Conservation (phyloP, 2,797 vertebrate species). For the Mormyrops boulengeri region DNA sequence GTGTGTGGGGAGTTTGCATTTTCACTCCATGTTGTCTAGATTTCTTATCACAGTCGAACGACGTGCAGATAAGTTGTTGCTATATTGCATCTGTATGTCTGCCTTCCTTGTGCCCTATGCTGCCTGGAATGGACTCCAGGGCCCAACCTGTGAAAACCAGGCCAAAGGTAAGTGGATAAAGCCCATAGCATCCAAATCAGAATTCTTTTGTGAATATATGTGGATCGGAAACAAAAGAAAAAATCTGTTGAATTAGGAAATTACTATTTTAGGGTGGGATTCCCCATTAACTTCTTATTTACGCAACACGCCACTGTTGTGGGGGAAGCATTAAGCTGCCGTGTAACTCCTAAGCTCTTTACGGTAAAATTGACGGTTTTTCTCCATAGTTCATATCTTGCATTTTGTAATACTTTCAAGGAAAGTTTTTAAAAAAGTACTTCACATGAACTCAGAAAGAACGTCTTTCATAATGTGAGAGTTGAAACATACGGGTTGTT, state of each 20-base stretch:
- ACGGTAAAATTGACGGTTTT: neutral
- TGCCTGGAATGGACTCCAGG: neutral
- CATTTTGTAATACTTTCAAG: neutral
- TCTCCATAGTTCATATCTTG: neutral
- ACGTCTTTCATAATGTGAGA: neutral
- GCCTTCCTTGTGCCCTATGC: neutral
- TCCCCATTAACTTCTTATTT: neutral
- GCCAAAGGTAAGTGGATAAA: neutral
- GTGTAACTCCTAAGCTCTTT: neutral
- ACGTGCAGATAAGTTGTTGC: neutral
- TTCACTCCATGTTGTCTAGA: neutral
- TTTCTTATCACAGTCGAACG: neutral
- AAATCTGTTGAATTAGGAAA: neutral
- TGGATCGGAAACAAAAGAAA: neutral
- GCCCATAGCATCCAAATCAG: neutral
- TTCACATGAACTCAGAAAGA: neutral
- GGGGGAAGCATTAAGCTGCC: neutral
- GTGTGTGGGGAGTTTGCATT: neutral
- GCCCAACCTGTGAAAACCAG: neutral
- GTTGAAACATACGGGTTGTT: neutral
- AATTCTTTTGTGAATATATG: neutral
- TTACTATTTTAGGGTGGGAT: neutral
- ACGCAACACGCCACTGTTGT: too few relatives aligned
- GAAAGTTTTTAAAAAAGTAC: neutral
- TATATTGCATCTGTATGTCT: neutral